Conservation (phyloP, 2,113 vertebrate species). For the Amphiprion ocellaris region DNA sequence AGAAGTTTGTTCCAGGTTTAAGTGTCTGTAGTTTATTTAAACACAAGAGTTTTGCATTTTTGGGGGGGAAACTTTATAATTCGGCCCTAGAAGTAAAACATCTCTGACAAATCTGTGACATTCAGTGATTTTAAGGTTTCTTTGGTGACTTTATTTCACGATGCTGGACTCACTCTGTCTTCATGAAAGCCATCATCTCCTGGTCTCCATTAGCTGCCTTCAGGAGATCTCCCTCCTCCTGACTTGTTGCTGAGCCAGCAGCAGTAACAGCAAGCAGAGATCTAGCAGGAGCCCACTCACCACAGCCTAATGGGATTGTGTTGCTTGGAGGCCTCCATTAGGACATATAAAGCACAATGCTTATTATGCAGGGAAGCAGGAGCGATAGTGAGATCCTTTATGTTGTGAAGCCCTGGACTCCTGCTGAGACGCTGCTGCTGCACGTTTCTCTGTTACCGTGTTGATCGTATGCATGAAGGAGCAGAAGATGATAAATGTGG, state of each 20-base stretch:
- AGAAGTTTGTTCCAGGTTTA: too few relatives aligned
- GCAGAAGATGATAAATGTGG: too few relatives aligned
- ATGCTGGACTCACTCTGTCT: not conserved
- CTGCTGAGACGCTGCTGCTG: too few relatives aligned
- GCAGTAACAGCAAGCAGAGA: conserved; percentile 47
- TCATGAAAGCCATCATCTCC: conserved; percentile 31
- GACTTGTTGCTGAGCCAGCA: conserved; percentile 75
- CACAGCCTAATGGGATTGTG: conserved; percentile 78
- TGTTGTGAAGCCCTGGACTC: not conserved
- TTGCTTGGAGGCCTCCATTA: conserved; percentile 77
- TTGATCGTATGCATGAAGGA: too few relatives aligned
- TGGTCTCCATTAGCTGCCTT: conserved; percentile 54
- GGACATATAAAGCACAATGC: conserved; percentile 63
- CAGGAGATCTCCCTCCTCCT: conserved; percentile 54
- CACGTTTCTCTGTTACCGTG: too few relatives aligned
- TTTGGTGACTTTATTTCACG: not conserved
- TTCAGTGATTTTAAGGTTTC: too few relatives aligned
- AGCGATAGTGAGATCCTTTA: conserved; percentile 28
- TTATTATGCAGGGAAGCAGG: conserved; percentile 34
- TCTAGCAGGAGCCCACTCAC: conserved; percentile 71
- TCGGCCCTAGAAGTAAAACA: too few relatives aligned
- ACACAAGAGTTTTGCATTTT: too few relatives aligned
- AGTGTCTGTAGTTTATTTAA: too few relatives aligned
- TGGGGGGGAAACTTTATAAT: too few relatives aligned
- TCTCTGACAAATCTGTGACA: too few relatives aligned